Evolutionary conservation across 2,888 invertebrate genomes (phyloP).

Genomic region (Leucophenga maculata): DNA sequence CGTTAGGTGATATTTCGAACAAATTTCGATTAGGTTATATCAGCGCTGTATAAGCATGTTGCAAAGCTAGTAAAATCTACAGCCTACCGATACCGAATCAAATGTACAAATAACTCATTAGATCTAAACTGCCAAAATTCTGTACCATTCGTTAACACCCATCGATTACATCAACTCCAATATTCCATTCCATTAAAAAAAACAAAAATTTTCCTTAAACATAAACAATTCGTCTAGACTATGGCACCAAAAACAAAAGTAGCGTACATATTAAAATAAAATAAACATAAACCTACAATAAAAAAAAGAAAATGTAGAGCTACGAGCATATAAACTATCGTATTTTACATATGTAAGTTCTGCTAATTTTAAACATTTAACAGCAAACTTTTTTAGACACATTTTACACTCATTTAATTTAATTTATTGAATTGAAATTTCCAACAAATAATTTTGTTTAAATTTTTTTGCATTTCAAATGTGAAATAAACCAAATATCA

Average conservation of each 20-base stretch:
- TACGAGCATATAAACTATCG: neutral
- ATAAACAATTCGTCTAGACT: neutral
- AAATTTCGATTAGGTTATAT: too few species aligned
- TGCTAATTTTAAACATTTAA: conserved; percentile 14
- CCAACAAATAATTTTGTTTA: conserved; percentile 40
- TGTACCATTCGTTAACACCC: too few species aligned
- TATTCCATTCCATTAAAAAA: too few species aligned
- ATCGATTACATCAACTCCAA: too few species aligned
- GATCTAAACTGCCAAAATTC: too few species aligned
- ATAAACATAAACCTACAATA: conserved; percentile 19
- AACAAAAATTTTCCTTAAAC: too few species aligned
- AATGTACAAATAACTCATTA: too few species aligned
- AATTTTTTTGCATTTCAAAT: conserved; percentile 34
- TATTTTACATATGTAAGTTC: conserved; percentile 20
- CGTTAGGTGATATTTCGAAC: too few species aligned
- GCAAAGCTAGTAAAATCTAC: too few species aligned
- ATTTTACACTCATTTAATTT: conserved; percentile 19
- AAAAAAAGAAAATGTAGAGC: neutral
- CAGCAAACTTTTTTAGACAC: neutral
- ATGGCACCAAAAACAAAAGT: conserved; percentile 14
- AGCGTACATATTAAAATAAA: conserved; percentile 10
- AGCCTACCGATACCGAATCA: too few species aligned
- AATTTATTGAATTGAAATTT: conserved; percentile 45
- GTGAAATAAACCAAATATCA: neutral
- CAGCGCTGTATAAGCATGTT: too few species aligned